Evolutionary conservation across 2,113 vertebrate species (phyloP).

Genomic region (Xiphophorus couchianus): DNA sequence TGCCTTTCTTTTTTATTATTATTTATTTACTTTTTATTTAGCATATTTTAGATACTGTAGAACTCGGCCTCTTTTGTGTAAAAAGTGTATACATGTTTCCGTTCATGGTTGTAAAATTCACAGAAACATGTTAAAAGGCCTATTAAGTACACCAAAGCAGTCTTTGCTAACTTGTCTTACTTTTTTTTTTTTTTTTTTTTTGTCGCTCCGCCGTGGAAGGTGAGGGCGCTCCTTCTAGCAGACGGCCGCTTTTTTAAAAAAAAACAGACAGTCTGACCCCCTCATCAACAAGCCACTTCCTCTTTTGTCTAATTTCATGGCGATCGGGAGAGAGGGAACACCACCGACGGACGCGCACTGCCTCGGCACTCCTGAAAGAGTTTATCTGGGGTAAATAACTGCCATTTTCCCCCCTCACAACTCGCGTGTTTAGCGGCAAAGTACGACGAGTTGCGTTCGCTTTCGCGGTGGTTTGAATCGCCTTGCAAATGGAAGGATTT

Average conservation of each 20-base stretch:
- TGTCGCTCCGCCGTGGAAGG: constrained; percentile 68
- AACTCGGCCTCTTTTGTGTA: not conserved
- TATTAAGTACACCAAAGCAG: not conserved
- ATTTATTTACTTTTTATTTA: no score
- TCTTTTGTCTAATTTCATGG: constrained; percentile 82
- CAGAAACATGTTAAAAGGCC: not conserved
- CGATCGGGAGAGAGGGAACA: constrained; percentile 80
- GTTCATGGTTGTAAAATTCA: not conserved
- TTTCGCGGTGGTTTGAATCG: constrained; percentile 1
- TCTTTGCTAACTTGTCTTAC: not conserved
- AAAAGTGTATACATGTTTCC: not conserved
- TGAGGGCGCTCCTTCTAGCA: constrained; percentile 78
- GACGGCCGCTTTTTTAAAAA: constrained; percentile 44
- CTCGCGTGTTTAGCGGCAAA: constrained; percentile 13
- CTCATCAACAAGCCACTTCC: constrained; percentile 76
- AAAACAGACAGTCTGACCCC: constrained; percentile 63
- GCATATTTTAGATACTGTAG: no score
- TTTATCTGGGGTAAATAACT: constrained; percentile 75
- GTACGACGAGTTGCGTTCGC: constrained; percentile 7
- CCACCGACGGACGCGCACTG: constrained; percentile 74
- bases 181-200: not conserved
- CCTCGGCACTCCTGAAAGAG: constrained; percentile 72
- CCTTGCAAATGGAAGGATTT: constrained; percentile 31
- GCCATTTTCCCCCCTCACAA: constrained; percentile 22
- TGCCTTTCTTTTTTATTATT: no score